Evolutionary conservation across 1,140 invertebrate genomes (phyloP), one percentile per base, ranked within the genome.

Genomic region (Pseudomyrmex gracilis): DNA sequence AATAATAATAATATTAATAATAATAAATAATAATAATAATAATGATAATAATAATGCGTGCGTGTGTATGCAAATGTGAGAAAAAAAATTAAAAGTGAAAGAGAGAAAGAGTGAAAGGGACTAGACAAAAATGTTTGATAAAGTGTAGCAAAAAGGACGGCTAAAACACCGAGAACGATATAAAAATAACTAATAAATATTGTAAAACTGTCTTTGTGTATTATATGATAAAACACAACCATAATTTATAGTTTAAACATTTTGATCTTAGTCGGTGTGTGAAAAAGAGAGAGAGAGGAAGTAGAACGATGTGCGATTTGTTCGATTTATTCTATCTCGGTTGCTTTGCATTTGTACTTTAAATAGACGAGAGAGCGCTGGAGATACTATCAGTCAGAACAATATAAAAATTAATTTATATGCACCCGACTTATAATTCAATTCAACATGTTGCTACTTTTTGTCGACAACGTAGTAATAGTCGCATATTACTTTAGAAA

Each of bases 131-230:
- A 58, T 78, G 63, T 67, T 51, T 8, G 61, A 67, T 45, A 43
- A 66, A 66, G 49, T 63, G 68, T 61, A 34, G 2, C 24, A 10
- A 80, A 20, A n/a, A 47, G 24, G 53, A 22, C 53, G 43, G 24
- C 13, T 5, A 34, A 49, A 57, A 55, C 53, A 70, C n/a, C 53
- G 47, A 64, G 17, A 70, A 71, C 10, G 49, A 60, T 55, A 71
- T 58, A 61, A 78, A 78, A 67, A 34, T 34, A 34, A 34, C 34
- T 78, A 85, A 66, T 85, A 85, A 70, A 84, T 34, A 71, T 34
- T 86, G 43, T 61, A 60, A 73, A 87, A 63, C 71, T 87, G 82
- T 78, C 82, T 87, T 78, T 80, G 85, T 80, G 85, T 83, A 86
- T 49, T 73, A 83, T 87, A 76, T 57, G 64, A 70, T 17, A n/a